Evolutionary conservation across 2,888 invertebrate genomes (phyloP), one percentile per base, ranked within the genome.

Genomic region (Caenorhabditis zanzibari): DNA sequence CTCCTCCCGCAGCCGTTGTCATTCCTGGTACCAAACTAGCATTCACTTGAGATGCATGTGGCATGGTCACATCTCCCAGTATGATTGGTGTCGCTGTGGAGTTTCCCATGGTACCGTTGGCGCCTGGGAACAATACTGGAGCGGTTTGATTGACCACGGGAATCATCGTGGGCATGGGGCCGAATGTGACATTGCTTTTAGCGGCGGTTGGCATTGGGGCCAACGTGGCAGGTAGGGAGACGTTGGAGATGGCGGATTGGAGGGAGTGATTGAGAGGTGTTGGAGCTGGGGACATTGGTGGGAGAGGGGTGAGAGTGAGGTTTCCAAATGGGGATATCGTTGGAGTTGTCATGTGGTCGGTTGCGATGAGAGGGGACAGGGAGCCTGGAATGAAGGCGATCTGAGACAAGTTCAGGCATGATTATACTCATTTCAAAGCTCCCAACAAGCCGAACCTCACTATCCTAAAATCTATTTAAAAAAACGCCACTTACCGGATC

Each of bases 271-370:
- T 68, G n/a, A 63, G 19, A 10, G 77, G 59, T 7, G 69, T 69
- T 19, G 32, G 63, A 61, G 16, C 58, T 7, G 54, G 12, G 12
- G 54, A 14, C 24, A 54, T 54, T 3, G 54, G 10, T 7, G 28
- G 76, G 58, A 38, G 68, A 54, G 9, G 32, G 22, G 24, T 12
- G n/a, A 49, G 59, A 19, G 72, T 58, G 2, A 54, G 1, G 12
- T 54, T 69, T 12, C 69, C 64, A 22, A 75, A 54, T 19, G 41
- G 56, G 32, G 76, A 44, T 0, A 76, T 35, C 1, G 76, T 76
- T 12, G 35, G 54, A 14, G 49, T 35, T 3, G 68, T 44, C 47
- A 44, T 38, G 38, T 6, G 38, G 10, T 38, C 12, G 38, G 38
- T 38, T 10, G 12, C 38, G 12, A 12, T 38, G 12, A 38, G 9